Percentiles rank a stretch among this genome's conserved stretches.
Conservation (phyloP, 2,113 vertebrate genomes). For the Eolophus roseicapilla region DNA sequence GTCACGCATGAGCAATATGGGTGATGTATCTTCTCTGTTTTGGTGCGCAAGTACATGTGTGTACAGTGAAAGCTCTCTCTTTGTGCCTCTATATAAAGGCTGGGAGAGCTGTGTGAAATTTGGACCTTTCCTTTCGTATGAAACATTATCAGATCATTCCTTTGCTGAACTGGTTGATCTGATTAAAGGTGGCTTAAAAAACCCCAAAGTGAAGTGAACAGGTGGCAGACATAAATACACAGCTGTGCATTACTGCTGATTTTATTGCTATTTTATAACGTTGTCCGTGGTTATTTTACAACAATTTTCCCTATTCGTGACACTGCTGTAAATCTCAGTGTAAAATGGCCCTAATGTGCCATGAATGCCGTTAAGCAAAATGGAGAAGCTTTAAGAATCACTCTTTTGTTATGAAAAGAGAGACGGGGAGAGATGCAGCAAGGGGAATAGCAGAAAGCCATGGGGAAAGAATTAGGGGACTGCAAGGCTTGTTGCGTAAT, state of each 20-base stretch:
- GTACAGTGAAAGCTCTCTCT: background rate
- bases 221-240: constrained; percentile 64
- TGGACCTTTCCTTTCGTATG: background rate
- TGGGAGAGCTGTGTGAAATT: background rate
- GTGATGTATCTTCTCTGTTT: background rate
- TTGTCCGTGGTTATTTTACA: constrained; percentile 60
- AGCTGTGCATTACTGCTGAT: constrained; percentile 52
- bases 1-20: accelerated
- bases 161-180: constrained; percentile 39
- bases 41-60: accelerated
- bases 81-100: background rate
- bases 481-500: background rate
- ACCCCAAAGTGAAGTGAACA: constrained; percentile 35
- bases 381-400: background rate
- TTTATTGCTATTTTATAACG: constrained; percentile 63
- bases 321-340: constrained; percentile 64
- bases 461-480: background rate
- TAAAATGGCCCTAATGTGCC: constrained; percentile 58
- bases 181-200: constrained; percentile 46
- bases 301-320: constrained; percentile 50
- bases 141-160: background rate
- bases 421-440: background rate
- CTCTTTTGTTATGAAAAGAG: background rate
- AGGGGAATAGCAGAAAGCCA: background rate
- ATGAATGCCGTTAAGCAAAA: constrained; percentile 38